Evolutionary conservation across 2,888 invertebrate genomes (phyloP).

Genomic region (Ophraella communa): DNA sequence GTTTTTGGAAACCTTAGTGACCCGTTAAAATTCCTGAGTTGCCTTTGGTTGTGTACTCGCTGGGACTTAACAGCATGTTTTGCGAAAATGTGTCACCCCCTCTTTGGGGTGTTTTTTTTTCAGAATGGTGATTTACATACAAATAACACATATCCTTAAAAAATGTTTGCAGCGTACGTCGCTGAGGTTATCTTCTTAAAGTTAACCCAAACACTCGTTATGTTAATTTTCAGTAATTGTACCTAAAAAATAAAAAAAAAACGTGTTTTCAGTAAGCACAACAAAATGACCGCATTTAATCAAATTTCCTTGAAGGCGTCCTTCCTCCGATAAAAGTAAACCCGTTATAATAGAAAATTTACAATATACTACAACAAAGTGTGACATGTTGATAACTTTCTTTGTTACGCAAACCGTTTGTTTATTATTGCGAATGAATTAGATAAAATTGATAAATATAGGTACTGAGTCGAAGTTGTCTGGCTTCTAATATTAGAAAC

Average conservation of each 20-base stretch:
- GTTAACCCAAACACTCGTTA: conserved; percentile 7
- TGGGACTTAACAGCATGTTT: too few relatives aligned
- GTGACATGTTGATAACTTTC: conserved; percentile 12
- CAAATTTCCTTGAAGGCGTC: conserved; percentile 21
- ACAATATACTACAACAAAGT: conserved; percentile 10
- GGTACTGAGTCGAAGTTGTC: conserved; percentile 2
- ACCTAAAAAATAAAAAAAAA: conserved; percentile 21
- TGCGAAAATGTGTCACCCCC: too few relatives aligned
- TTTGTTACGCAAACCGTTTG: conserved; percentile 24
- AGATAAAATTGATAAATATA: conserved; percentile 20
- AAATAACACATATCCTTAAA: not conserved
- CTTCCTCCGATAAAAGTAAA: conserved; percentile 17
- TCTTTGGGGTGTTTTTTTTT: too few relatives aligned
- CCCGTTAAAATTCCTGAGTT: too few relatives aligned
- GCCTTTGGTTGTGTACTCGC: too few relatives aligned
- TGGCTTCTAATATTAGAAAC: not conserved
- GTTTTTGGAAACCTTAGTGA: too few relatives aligned
- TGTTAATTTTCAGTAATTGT: conserved; percentile 21
- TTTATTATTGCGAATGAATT: conserved; percentile 15
- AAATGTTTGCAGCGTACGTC: not conserved
- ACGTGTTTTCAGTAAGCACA: conserved; percentile 14
- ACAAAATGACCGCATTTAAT: conserved; percentile 23
- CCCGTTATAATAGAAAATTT: conserved; percentile 20
- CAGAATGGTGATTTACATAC: too few relatives aligned
- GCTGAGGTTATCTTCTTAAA: conserved; percentile 10